Evolutionary conservation across 2,797 vertebrate species (phyloP), one percentile per base, ranked within the genome.

Genomic region (Gallinago stenura): DNA sequence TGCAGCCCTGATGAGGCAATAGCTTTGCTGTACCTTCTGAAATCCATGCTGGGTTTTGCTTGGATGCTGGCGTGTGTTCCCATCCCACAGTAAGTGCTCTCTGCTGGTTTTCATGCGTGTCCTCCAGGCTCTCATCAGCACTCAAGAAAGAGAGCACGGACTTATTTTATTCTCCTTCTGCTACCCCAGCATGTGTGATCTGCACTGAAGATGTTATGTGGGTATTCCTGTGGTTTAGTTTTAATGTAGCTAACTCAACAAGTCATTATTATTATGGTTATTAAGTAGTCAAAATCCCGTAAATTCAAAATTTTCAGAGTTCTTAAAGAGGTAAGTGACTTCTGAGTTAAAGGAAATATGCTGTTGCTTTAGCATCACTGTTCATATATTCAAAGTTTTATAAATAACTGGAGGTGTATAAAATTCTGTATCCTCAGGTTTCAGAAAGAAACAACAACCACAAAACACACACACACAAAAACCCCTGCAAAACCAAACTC

Each of bases 1-100:
- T 77, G 87, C 1, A 0, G 22, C 8, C 37, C 7, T 0, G 4
- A 24, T 0, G 3, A 53, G 20, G 19, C 12, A 72, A 15, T 9
- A 33, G n/a, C 26, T 64, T 64, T 57, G 48, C 35, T 35, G 37
- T 58, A 33, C 31, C 33, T 73, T 62, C 25, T 48, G 43, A 72
- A 83, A 86, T n/a, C 60, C 6, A 1, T n/a, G 22, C 37, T 69
- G 62, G 33, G 78, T 69, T 94, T 87, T 82, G 4, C 20, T 79
- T 54, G 66, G 54, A 41, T 53, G 31, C 9, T 61, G 35, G 14
- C 45, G n/a, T 0, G 0, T 70, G 8, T 75, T 86, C 30, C 28
- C 2, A 4, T 6, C 15, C 39, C 5, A 2, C 10, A 68, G 4
- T 25, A 77, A 33, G 28, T 64, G 65, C 8, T 77, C 31, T 35